Conservation (phyloP, 1,140 invertebrate species). For the Muscidifurax raptorellus region DNA sequence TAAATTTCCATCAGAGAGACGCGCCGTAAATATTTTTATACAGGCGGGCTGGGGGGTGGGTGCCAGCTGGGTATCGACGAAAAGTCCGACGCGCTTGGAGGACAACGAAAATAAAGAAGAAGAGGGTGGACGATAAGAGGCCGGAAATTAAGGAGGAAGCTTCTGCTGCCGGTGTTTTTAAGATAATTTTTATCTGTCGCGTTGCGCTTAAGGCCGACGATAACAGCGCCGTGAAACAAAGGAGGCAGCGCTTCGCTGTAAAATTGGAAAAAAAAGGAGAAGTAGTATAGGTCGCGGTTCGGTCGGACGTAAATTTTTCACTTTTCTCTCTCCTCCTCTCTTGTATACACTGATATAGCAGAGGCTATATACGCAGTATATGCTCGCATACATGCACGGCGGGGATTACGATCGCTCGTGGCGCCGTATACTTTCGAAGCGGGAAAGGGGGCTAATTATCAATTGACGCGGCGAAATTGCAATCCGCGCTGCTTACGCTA, state of each 20-base stretch:
- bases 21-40: background rate
- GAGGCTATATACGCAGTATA: too few species aligned
- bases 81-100: background rate
- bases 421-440: background rate
- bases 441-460: background rate
- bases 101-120: too few species aligned
- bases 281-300: background rate
- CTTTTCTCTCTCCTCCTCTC: too few species aligned
- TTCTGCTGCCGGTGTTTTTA: background rate
- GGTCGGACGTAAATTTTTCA: background rate
- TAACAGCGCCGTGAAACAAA: background rate
- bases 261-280: background rate
- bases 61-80: background rate
- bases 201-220: background rate
- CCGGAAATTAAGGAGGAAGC: conserved; percentile 21
- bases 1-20: background rate
- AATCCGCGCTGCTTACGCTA: background rate
- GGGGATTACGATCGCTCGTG: background rate
- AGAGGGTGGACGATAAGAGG: background rate
- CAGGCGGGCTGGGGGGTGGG: background rate
- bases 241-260: background rate
- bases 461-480: conserved; percentile 1
- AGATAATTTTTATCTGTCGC: conserved; percentile 22
- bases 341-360: too few species aligned
- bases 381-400: background rate